Conservation (phyloP, 2,888 invertebrate genomes). For the Mythimna pallens region DNA sequence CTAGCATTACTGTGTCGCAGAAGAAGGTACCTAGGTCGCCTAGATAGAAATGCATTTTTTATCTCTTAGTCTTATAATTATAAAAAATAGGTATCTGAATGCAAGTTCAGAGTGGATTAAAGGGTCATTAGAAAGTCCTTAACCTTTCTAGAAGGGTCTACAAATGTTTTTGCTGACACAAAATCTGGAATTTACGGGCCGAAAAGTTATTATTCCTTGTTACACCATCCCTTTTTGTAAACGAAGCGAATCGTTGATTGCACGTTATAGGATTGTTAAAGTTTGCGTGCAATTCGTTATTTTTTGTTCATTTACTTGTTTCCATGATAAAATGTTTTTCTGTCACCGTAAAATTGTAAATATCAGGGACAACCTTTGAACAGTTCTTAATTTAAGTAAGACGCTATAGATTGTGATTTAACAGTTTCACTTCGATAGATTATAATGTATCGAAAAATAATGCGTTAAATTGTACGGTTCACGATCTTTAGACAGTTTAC, state of each 20-base stretch:
- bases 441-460: too few species aligned
- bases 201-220: conserved; percentile 44
- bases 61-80: too few species aligned
- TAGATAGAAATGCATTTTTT: too few species aligned
- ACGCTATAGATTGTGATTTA: too few species aligned
- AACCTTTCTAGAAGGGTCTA: conserved; percentile 26
- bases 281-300: conserved; percentile 8
- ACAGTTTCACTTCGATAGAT: too few species aligned
- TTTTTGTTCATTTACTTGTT: neutral
- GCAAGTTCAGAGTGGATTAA: conserved; percentile 4
- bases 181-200: conserved; percentile 24
- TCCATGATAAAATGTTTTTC: neutral
- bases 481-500: too few species aligned
- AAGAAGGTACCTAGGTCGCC: too few species aligned
- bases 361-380: too few species aligned
- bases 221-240: conserved; percentile 43
- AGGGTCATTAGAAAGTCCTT: conserved; percentile 31
- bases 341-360: too few species aligned
- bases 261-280: conserved; percentile 20
- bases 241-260: conserved; percentile 35
- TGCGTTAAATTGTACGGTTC: too few species aligned
- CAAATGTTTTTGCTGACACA: conserved; percentile 46
- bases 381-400: too few species aligned
- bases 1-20: too few species aligned
- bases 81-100: neutral